Evolutionary conservation across 2,888 invertebrate species (phyloP), one percentile per base, ranked within the genome.

Genomic region (Mythimna lalbum): DNA sequence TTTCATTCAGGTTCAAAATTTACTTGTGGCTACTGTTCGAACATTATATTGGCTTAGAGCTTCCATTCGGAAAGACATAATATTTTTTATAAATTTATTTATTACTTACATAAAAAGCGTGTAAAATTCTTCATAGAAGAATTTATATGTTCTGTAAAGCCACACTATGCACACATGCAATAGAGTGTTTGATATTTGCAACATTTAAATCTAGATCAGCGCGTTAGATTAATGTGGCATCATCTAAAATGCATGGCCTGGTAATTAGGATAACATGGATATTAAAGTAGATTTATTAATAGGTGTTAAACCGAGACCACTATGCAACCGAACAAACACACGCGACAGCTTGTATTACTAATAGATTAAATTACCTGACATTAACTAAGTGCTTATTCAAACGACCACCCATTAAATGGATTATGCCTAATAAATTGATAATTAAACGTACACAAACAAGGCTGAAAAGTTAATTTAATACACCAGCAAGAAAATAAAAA

Each of bases 201-300:
- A 67, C 5, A 27, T 10, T 66, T 14, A 1, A 23, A 1, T 36
- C 19, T 17, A 12, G 2, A 43, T 53, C 0, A 43, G 23, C 31
- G 7, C 12, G 21, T 23, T 52, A 9, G 0, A n/a, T 43, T 33
- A 33, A n/a, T 52, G 23, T 33, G 14, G 53, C 7, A 33, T 5
- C 19, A 49, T 62, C 1, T 19, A 62, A 47, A 49, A 47, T 39
- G 21, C 36, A 39, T 55, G 17, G 9, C 12, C 9, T 4, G 12
- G 10, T 49, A 31, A 49, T 73, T 55, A 23, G 19, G 27, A 21
- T 53, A 39, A 31, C 9, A 36, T 21, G 12, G 7, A 39, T 53
- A 73, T 23, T n/a, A 27, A 55, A 21, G 39, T 39, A 14, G 19
- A 73, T 73, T 63, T 55, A 62, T 63, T 23, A 33, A 33, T 65